Evolutionary conservation across 2,888 invertebrate species (phyloP).

Genomic region (Punctoribates punctum): DNA sequence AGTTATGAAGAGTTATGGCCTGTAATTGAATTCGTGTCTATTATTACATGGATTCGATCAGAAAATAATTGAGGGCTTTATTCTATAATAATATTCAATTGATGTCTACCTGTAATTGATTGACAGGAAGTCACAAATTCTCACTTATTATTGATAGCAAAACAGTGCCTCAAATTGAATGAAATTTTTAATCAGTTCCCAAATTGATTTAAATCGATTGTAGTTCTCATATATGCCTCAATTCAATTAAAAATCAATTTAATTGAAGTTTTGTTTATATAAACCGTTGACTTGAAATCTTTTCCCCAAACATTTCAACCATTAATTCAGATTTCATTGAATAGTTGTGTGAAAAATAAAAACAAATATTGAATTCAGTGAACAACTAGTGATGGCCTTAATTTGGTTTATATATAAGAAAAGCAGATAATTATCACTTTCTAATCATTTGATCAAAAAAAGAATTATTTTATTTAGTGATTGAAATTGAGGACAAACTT

Average conservation of each 20-base stretch:
- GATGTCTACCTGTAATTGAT: no score
- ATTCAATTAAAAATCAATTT: no score
- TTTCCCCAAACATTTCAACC: neutral
- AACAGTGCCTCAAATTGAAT: no score
- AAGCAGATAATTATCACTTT: neutral
- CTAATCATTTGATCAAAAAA: conserved; percentile 12
- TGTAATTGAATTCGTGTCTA: conserved; percentile 4
- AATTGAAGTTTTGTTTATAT: no score
- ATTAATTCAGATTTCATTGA: neutral
- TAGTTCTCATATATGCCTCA: no score
- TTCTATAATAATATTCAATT: no score
- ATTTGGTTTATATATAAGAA: neutral
- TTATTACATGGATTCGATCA: neutral
- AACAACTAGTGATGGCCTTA: conserved; percentile 8
- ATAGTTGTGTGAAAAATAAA: neutral
- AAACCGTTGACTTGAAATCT: neutral
- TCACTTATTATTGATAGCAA: no score
- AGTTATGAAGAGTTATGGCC: neutral
- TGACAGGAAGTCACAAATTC: no score
- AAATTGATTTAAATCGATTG: no score
- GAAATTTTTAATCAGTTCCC: no score
- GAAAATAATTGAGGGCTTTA: neutral
- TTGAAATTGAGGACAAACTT: conserved; percentile 3
- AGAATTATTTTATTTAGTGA: neutral
- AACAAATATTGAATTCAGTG: neutral